Percentiles rank a stretch among this genome's conserved stretches.
Evolutionary conservation across 2,888 invertebrate species (phyloP).

Genomic region (Coleophora flavipennella): DNA sequence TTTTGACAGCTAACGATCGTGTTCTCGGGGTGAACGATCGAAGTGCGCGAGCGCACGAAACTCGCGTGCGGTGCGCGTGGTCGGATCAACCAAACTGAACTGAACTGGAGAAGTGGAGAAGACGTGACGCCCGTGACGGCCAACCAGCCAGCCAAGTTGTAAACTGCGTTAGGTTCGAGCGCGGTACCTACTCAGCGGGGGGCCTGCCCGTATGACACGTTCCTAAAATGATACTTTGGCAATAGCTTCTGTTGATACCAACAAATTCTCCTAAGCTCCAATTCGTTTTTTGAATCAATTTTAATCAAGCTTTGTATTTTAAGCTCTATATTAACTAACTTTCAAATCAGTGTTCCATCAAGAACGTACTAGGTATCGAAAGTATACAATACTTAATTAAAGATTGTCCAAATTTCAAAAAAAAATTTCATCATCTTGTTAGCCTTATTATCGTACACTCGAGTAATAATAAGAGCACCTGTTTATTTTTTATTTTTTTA

Average conservation of each 20-base stretch:
- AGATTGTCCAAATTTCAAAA: no score
- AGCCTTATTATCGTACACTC: no score
- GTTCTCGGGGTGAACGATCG: conserved; percentile 39
- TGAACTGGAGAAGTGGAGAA: conserved; percentile 14
- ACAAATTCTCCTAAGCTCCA: no score
- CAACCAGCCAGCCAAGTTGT: conserved; percentile 10
- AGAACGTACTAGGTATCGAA: no score
- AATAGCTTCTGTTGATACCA: conserved; percentile 31
- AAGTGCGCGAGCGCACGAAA: conserved; percentile 33
- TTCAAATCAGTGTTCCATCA: no score
- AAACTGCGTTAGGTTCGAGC: neutral
- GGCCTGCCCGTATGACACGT: conserved; percentile 37
- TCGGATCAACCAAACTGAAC: conserved; percentile 44
- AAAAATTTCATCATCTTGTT: no score
- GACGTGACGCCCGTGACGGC: conserved; percentile 8
- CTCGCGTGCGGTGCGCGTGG: conserved; percentile 45
- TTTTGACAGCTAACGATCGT: conserved; percentile 61
- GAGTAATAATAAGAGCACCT: no score
- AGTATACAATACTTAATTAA: no score
- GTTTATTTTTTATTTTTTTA: no score
- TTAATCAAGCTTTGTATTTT: no score
- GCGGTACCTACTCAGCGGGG: conserved; percentile 34
- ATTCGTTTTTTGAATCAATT: no score
- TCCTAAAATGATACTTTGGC: conserved; percentile 50
- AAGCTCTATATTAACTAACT: no score